Evolutionary conservation across 2,888 invertebrate genomes (phyloP), one percentile per base, ranked within the genome.

Genomic region (Nycteola revayana): DNA sequence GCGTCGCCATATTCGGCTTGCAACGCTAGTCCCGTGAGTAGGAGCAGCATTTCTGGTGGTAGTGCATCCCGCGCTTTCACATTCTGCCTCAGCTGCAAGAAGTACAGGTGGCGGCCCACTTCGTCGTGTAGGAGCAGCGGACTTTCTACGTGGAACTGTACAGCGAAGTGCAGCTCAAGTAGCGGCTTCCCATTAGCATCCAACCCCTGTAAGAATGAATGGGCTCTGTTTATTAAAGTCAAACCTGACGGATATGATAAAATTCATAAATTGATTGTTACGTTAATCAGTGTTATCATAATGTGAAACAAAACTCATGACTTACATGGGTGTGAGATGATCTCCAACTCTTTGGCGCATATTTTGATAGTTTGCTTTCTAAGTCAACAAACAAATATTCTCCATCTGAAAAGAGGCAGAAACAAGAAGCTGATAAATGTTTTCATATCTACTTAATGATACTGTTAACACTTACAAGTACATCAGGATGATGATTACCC

Each of bases 331-430:
- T 95, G 83, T 96, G 95, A 57, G 96, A 96, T 60, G 96, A 95
- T 81, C 97, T 95, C 97, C 98, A 98, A 84, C 95, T 95, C 89
- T 98, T 98, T 72, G 97, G 96, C 66, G 97, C 97, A 90, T 97
- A 96, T 90, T 98, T 98, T 75, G 96, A 96, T 71, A 98, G 91
- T 90, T 98, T 98, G 90, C 95, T 95, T 82, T 97, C 97, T 77
- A 94, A 93, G 82, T 98, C 96, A 84, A 97, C 94, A 90, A 98
- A 98, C 75, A 97, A 92, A 89, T 95, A 97, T 90, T 98, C 98
- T 89, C 96, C 96, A 92, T 97, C 98, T 98, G 92, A 23, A 94
- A 93, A 55, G 54, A 68, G 66, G 74, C 8, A 62, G 59, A 59
- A 14, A 14, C 14, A 5, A 14, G 14, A n/a, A 14, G 14, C 14